Evolutionary conservation across 2,888 invertebrate species (phyloP).

Genomic region (Calameuta idolon): DNA sequence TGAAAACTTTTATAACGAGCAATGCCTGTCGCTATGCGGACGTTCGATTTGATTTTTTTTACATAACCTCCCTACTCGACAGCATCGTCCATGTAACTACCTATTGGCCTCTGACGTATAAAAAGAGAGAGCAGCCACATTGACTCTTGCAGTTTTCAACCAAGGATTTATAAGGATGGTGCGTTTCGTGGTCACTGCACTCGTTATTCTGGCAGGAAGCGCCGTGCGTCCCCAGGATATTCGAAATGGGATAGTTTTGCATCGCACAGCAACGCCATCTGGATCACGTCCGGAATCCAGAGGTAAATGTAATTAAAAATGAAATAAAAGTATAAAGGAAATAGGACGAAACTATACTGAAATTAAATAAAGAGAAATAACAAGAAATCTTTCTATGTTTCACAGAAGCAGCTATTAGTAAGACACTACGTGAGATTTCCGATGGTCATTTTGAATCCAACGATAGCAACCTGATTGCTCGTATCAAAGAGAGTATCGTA

Average conservation of each 20-base stretch:
- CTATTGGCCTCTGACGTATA: slow-evolving; percentile 13
- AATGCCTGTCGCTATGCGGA: background rate
- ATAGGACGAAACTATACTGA: background rate
- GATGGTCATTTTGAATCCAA: slow-evolving; percentile 30
- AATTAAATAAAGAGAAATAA: background rate
- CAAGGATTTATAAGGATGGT: background rate
- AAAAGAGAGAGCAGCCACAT: slow-evolving; percentile 16
- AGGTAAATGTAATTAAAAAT: background rate
- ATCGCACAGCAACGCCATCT: background rate
- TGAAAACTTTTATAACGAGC: background rate
- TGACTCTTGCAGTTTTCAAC: slow-evolving; percentile 13
- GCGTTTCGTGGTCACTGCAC: background rate
- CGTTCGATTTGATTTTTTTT: background rate
- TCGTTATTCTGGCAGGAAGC: background rate
- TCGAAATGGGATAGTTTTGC: background rate
- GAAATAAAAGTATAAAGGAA: background rate
- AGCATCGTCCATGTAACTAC: background rate
- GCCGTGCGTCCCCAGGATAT: background rate
- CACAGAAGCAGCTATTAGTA: slow-evolving; percentile 27
- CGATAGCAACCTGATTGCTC: slow-evolving; percentile 39
- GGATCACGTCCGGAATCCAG: background rate
- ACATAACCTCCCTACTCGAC: background rate
- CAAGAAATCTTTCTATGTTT: background rate
- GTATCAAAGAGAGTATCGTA: slow-evolving; percentile 42
- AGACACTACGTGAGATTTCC: slow-evolving; percentile 34